Base-by-base conservation (phyloP, 1,140 invertebrate genomes). In the Drosophila subpulchrella region DNA sequence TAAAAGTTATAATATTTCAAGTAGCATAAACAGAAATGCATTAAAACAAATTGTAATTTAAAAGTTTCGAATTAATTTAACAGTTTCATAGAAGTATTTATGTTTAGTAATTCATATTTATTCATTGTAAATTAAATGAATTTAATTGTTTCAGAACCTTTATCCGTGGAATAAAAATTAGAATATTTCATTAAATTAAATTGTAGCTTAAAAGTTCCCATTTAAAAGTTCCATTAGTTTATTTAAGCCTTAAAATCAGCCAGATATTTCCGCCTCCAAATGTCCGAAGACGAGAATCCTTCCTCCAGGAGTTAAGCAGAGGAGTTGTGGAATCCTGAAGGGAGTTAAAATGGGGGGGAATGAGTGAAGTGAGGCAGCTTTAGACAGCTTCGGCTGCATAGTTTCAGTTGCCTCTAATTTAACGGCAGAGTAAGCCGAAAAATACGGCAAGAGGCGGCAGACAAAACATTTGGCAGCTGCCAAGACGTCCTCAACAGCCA, bases 381-480 rank as follows among this genome's bases (percentile, higher is more conserved):
- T 57, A 47, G 78, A 65, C 65, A 81, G 78, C 32, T 46, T 20
- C 46, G 56, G 62, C 72, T 75, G 58, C 72, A 74, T 75, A 73
- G 60, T 73, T 67, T 56, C 53, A 74, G 44, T 71, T 70, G 80
- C 53, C 65, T 75, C 76, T 84, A 84, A 84, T 84, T 84, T 84
- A 73, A 84, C 76, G 81, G 81, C 81, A 84, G 81, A 84, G 67
- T 84, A 68, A 75, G 51, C 79, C 68, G 68, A 68, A 68, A 51
- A 68, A 63, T 60, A 48, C 59, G 67, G 39, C 27, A 12, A 6
- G 53, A 41, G 63, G 42, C 60, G 50, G 63, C 60, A 77, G 81
- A 74, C 81, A 68, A 84, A 85, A 85, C 70, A 81, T 78, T 85
- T 85, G 81, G 59, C 82, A 85, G 73, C 66, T 81, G 81, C 59